Conservation (phyloP, 2,888 invertebrate genomes). For the Dicyrtoma fusca region DNA sequence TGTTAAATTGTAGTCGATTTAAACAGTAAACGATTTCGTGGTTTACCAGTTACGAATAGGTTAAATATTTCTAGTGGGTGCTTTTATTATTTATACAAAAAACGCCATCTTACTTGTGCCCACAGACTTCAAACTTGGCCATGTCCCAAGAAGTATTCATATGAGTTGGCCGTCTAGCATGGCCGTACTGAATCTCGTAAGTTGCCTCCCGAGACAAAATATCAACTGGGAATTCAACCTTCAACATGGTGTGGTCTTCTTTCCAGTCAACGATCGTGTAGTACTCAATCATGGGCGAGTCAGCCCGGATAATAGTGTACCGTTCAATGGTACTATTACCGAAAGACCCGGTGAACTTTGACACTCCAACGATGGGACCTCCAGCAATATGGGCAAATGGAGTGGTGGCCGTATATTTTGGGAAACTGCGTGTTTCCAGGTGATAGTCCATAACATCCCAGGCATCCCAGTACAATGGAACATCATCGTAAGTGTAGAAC, state of each 20-base stretch:
- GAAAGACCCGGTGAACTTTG: conserved; percentile 43
- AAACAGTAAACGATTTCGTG: too few relatives aligned
- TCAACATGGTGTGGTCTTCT: conserved; percentile 62
- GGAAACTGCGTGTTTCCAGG: conserved; percentile 60
- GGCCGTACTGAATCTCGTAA: conserved; percentile 63
- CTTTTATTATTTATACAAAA: conserved; percentile 42
- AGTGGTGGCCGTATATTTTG: not conserved
- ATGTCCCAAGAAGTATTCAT: conserved; percentile 64
- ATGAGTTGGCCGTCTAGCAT: conserved; percentile 60
- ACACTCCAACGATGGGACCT: conserved; percentile 44
- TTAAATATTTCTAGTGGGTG: not conserved
- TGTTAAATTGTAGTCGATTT: too few relatives aligned
- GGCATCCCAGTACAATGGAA: conserved; percentile 64
- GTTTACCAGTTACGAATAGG: too few relatives aligned
- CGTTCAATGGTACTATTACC: conserved; percentile 56
- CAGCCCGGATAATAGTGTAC: conserved; percentile 60
- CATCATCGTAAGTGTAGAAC: conserved; percentile 62
- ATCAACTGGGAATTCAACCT: conserved; percentile 62
- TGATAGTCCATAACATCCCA: conserved; percentile 66
- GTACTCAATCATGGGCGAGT: conserved; percentile 60
- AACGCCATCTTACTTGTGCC: conserved; percentile 62
- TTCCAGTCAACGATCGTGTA: conserved; percentile 61
- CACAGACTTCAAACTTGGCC: conserved; percentile 64
- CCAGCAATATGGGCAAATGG: conserved; percentile 11
- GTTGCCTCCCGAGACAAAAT: conserved; percentile 59